Evolutionary conservation across 2,888 invertebrate genomes (phyloP).

Genomic region (Lasioglossum vierecki): DNA sequence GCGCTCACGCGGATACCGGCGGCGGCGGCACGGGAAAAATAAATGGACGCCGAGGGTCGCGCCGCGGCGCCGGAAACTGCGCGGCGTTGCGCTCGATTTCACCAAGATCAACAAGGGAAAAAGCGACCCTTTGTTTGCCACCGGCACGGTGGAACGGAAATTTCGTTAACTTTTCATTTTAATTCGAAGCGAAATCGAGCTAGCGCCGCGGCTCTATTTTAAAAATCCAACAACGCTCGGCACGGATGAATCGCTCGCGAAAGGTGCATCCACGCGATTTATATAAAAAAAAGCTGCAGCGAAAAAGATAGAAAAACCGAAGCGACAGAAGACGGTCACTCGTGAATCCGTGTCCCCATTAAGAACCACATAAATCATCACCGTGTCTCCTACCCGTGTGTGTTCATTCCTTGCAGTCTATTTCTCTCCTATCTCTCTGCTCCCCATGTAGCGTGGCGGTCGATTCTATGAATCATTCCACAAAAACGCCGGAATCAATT

Average conservation of each 20-base stretch:
- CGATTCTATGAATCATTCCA: background rate
- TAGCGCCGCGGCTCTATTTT: background rate
- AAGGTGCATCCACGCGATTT: background rate
- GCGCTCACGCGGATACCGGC: background rate
- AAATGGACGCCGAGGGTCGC: slow-evolving; percentile 26
- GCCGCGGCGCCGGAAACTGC: background rate
- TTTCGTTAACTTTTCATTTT: background rate
- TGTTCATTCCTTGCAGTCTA: slow-evolving; percentile 46
- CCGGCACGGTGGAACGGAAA: slow-evolving; percentile 5
- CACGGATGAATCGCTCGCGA: background rate
- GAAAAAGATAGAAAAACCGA: background rate
- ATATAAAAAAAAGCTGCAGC: background rate
- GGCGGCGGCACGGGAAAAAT: slow-evolving; percentile 34
- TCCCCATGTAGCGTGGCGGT: background rate
- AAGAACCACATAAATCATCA: slow-evolving; percentile 72
- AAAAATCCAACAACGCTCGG: background rate
- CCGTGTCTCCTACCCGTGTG: slow-evolving; percentile 29
- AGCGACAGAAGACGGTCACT: slow-evolving; percentile 25
- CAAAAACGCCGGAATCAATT: background rate
- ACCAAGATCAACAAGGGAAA: background rate
- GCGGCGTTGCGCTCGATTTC: background rate
- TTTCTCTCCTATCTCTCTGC: slow-evolving; percentile 32
- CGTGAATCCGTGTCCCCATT: slow-evolving; percentile 60
- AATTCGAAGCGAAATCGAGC: background rate
- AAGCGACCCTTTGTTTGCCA: background rate